Conservation (phyloP, 1,140 invertebrate genomes). For the Ooceraea biroi region DNA sequence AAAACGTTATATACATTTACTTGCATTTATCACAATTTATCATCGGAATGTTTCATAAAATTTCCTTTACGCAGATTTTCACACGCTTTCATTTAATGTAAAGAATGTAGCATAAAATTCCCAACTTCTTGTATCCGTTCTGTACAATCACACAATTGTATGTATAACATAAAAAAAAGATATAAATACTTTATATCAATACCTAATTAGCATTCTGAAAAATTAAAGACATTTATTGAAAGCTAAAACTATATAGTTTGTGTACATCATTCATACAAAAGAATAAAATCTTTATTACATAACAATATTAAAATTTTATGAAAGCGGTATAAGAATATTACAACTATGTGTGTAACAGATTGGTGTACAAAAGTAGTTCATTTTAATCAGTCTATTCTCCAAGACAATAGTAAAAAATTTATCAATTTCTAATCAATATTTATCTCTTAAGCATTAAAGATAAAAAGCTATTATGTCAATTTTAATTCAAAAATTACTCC, state of each 20-base stretch:
- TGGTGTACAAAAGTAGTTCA: background rate
- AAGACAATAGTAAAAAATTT: background rate
- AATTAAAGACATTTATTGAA: background rate
- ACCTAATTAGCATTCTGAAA: background rate
- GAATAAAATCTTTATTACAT: no score
- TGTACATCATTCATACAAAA: no score
- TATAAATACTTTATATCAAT: background rate
- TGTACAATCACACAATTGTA: background rate
- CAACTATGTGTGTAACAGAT: background rate
- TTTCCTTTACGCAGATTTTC: background rate
- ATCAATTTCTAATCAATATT: background rate
- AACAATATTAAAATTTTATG: no score
- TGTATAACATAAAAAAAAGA: background rate
- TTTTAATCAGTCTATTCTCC: background rate
- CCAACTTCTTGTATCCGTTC: background rate
- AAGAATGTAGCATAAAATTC: slow-evolving; percentile 16
- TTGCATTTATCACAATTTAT: background rate
- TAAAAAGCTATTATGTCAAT: background rate
- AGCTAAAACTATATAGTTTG: no score
- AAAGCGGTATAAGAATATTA: background rate
- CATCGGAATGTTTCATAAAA: background rate
- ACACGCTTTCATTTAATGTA: background rate
- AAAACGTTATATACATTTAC: background rate
- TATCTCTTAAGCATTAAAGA: background rate
- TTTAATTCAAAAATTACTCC: background rate